These are phyloP conservation scores for Globodera rostochiensis DNA, from an alignment of 1,140 invertebrate species.

Conservation along the genomic window DNA sequence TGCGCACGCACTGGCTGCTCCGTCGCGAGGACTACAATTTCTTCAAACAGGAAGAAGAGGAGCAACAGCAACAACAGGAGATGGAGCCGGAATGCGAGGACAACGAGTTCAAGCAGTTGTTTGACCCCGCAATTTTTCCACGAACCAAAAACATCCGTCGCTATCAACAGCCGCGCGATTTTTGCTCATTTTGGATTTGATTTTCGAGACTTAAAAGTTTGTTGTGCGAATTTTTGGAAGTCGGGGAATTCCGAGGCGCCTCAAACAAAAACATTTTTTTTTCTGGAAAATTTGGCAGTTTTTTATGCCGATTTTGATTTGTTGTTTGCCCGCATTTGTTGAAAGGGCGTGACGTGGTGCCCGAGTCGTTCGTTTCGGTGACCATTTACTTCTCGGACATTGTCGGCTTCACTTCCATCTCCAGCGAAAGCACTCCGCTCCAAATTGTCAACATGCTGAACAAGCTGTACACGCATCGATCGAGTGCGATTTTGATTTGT, in stretches of 20 bases:
- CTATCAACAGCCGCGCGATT: slow-evolving; percentile 3
- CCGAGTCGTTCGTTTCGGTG: slow-evolving; percentile 60
- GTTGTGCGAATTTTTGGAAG: no score
- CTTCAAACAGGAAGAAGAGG: slow-evolving; percentile 20
- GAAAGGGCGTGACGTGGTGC: slow-evolving; percentile 57
- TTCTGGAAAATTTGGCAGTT: no score
- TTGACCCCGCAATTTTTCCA: slow-evolving; percentile 45
- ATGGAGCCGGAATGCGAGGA: slow-evolving; percentile 23
- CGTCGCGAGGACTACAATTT: slow-evolving; percentile 69
- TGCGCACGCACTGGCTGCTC: slow-evolving; percentile 90
- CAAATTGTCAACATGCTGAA: slow-evolving; percentile 63
- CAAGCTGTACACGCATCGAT: slow-evolving; percentile 87
- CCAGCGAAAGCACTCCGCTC: slow-evolving; percentile 71
- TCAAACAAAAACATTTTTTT: no score
- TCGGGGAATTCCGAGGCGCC: no score
- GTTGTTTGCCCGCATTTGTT: slow-evolving; percentile 34
- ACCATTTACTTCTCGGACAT: slow-evolving; percentile 80
- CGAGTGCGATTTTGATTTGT: neutral
- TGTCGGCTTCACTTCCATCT: slow-evolving; percentile 92
- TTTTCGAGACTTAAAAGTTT: no score
- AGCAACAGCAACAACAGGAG: neutral
- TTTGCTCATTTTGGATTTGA: neutral
- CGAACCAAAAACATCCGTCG: slow-evolving; percentile 17
- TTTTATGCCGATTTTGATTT: no score
- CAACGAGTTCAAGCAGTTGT: slow-evolving; percentile 20